Conservation (phyloP, 2,888 invertebrate species). For the Xylota sylvarum region DNA sequence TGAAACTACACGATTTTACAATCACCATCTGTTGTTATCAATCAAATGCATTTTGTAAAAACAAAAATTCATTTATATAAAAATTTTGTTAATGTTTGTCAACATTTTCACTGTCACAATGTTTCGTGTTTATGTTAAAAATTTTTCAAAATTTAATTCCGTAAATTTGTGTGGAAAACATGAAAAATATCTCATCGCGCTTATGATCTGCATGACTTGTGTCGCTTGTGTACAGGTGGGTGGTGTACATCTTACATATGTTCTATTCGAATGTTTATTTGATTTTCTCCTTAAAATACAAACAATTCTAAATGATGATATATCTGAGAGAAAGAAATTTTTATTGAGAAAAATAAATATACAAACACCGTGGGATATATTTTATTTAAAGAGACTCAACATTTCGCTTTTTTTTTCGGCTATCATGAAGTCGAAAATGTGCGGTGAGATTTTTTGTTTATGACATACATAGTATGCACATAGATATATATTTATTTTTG, state of each 20-base stretch:
- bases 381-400: not conserved
- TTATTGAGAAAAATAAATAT: not conserved
- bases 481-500: not conserved
- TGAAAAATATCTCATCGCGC: slow-evolving; percentile 28
- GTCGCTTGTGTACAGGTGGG: slow-evolving; percentile 25
- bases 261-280: not conserved
- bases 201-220: slow-evolving; percentile 28
- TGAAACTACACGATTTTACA: not conserved
- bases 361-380: not conserved
- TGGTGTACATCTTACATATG: slow-evolving; percentile 2
- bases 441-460: slow-evolving; percentile 12
- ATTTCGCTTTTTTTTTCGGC: not conserved
- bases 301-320: not conserved
- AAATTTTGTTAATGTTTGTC: not conserved
- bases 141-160: slow-evolving; percentile 18
- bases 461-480: not conserved
- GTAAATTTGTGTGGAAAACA: slow-evolving; percentile 9
- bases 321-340: not conserved
- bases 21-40: slow-evolving; percentile 27
- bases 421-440: not conserved
- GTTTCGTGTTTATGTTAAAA: not conserved
- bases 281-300: not conserved
- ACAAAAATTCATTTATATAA: not conserved
- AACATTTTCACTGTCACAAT: slow-evolving; percentile 29
- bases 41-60: slow-evolving; percentile 19